phyloP scores from a whole-genome alignment of 2,888 invertebrate species.

The Pandemis cinnamomeana region DNA sequence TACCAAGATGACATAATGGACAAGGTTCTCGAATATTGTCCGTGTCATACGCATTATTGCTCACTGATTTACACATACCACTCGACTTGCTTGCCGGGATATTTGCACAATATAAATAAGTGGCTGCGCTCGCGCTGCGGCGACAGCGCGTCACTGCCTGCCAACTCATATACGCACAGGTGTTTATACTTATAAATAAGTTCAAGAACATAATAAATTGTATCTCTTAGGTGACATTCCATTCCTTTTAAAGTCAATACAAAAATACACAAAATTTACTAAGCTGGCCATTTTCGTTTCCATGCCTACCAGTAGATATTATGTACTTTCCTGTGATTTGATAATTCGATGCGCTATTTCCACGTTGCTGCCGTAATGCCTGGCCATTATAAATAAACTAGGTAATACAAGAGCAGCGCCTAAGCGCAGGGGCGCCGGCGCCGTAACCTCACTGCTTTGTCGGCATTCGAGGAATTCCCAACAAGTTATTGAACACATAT shows the following conservation, averaged over 20 bases:
- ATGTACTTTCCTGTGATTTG: too few relatives aligned
- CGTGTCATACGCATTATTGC: too few relatives aligned
- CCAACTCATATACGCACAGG: slow-evolving; percentile 15
- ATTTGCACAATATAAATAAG: background rate
- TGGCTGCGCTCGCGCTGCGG: background rate
- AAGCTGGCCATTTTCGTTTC: too few relatives aligned
- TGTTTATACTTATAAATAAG: slow-evolving; percentile 8
- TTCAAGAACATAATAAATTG: slow-evolving; percentile 1
- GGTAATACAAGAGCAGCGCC: background rate
- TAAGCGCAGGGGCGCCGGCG: background rate
- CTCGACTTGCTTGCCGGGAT: background rate
- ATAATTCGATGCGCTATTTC: too few relatives aligned
- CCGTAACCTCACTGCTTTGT: background rate
- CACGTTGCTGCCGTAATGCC: too few relatives aligned
- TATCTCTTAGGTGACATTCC: background rate
- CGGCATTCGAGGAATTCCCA: slow-evolving; percentile 2
- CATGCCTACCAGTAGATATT: too few relatives aligned
- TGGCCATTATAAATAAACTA: background rate
- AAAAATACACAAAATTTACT: too few relatives aligned
- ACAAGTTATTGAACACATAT: background rate
- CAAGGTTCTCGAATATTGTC: too few relatives aligned
- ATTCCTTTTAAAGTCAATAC: background rate
- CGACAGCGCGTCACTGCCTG: slow-evolving; percentile 1
- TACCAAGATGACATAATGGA: too few relatives aligned
- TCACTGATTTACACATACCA: background rate